These are phyloP conservation scores for Gallinago stenura DNA, from an alignment of 2,797 vertebrate genomes.

Conservation along the genomic window DNA sequence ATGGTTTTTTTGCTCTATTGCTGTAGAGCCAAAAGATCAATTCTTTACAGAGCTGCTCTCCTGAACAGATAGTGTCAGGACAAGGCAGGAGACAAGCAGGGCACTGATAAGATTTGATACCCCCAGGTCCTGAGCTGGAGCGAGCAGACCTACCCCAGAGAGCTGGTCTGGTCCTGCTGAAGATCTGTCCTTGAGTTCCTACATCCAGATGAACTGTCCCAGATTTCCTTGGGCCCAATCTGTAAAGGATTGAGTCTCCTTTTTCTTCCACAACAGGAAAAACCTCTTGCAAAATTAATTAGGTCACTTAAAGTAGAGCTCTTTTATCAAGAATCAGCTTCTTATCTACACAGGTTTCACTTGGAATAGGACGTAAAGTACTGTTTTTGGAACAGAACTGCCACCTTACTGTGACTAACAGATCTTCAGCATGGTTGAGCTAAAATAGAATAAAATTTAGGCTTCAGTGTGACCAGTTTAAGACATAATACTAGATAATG, in stretches of 20 bases:
- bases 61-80: background rate
- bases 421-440: background rate
- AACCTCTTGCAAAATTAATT: background rate
- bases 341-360: background rate
- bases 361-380: background rate
- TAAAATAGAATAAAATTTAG: background rate
- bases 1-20: background rate
- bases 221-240: background rate
- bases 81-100: background rate
- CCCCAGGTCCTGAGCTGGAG: background rate
- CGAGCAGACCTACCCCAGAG: background rate
- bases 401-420: background rate
- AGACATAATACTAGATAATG: background rate
- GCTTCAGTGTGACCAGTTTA: background rate
- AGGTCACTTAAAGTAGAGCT: background rate
- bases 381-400: background rate
- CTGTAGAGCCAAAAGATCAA: background rate
- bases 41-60: background rate
- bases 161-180: background rate
- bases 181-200: background rate
- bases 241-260: background rate
- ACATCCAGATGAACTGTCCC: background rate
- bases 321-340: background rate
- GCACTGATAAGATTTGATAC: background rate
- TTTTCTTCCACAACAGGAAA: background rate